Evolutionary conservation across 2,797 vertebrate genomes (phyloP).

Genomic region (Neoniphon sammara): DNA sequence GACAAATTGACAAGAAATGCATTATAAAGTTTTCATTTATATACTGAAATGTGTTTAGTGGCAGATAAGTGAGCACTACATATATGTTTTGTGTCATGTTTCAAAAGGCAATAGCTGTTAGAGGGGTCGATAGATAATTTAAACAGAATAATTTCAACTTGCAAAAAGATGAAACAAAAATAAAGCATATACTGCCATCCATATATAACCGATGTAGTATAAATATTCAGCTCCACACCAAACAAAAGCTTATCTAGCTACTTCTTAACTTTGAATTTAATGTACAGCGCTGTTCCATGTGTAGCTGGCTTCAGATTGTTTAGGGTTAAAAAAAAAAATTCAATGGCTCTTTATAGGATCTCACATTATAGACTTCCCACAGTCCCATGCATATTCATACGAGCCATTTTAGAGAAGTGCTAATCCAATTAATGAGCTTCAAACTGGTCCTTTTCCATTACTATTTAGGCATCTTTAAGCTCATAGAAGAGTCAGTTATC

Average conservation of each 20-base stretch:
- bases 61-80: neutral
- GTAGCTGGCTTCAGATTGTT: conserved; percentile 26
- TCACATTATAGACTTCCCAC: conserved; percentile 54
- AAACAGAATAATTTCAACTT: neutral
- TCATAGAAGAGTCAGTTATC: conserved; percentile 78
- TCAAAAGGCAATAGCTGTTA: neutral
- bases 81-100: neutral
- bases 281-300: conserved; percentile 26
- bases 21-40: conserved; percentile 35
- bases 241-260: neutral
- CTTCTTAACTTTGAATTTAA: neutral
- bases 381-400: conserved; percentile 76
- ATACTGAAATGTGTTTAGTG: neutral
- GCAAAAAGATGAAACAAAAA: neutral
- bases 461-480: conserved; percentile 73
- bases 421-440: conserved; percentile 84
- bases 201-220: no score
- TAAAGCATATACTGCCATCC: no score
- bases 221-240: neutral
- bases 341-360: conserved; percentile 31
- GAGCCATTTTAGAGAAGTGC: conserved; percentile 76
- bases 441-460: conserved; percentile 80
- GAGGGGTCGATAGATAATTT: neutral
- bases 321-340: conserved; percentile 19
- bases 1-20: conserved; percentile 45